A percentile compares a stretch with the other conserved stretches of the same genome.
Evolutionary conservation across 2,888 invertebrate genomes (phyloP).

Genomic region (Pharmacophagus antenor): DNA sequence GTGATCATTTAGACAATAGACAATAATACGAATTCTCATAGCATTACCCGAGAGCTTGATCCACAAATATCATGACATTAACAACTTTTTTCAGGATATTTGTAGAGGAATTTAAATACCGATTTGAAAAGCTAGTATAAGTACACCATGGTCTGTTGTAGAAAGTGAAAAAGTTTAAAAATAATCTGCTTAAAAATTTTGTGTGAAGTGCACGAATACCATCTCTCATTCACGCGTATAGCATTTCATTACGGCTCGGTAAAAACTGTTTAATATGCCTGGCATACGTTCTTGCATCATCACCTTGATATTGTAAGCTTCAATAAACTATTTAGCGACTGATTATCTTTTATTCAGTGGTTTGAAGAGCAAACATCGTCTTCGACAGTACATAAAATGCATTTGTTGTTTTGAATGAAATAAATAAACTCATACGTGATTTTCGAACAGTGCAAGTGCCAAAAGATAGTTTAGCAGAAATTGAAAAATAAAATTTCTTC

Average conservation of each 20-base stretch:
- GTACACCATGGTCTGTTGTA: neutral
- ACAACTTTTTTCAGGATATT: no score
- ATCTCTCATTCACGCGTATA: neutral
- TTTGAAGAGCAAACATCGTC: neutral
- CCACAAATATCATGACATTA: no score
- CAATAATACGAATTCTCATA: no score
- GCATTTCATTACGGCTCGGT: conserved; percentile 14
- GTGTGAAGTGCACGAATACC: conserved; percentile 3
- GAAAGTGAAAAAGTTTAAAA: neutral
- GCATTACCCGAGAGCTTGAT: no score
- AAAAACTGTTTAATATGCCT: conserved; percentile 13
- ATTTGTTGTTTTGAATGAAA: conserved; percentile 5
- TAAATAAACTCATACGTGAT: neutral
- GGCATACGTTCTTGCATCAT: conserved; percentile 14
- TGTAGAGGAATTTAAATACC: no score
- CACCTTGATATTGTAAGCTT: conserved; percentile 7
- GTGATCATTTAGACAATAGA: no score
- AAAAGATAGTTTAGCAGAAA: neutral
- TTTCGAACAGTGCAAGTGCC: neutral
- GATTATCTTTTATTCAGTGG: conserved; percentile 25
- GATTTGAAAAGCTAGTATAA: no score
- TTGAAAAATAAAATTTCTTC: no score
- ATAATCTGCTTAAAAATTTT: conserved; percentile 5
- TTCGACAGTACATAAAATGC: conserved; percentile 18
- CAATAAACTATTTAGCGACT: conserved; percentile 26